Percentiles rank a stretch among this genome's conserved stretches.
These are phyloP conservation scores for Eleutherodactylus coqui DNA, from an alignment of 2,797 vertebrate genomes.

Conservation along the genomic window DNA sequence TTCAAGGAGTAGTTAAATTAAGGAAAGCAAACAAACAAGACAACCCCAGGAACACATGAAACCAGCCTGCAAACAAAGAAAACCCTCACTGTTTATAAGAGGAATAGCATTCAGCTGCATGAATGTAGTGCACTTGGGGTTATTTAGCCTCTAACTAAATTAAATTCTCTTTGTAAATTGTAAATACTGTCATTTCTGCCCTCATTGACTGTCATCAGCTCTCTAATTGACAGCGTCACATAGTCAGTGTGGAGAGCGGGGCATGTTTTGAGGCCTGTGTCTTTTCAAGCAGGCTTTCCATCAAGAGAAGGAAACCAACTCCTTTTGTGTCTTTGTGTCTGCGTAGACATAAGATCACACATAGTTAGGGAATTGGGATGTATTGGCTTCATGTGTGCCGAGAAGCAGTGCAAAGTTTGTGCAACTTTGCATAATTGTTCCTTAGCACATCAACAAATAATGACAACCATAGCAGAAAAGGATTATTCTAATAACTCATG, in stretches of 20 bases:
- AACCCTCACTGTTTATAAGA: neutral
- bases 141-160: conserved; percentile 52
- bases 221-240: conserved; percentile 81
- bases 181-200: conserved; percentile 72
- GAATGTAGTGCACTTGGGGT: conserved; percentile 17
- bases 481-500: neutral
- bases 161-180: conserved; percentile 68
- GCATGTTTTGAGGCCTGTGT: conserved; percentile 76
- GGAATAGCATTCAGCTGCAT: conserved; percentile 15
- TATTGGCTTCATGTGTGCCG: conserved; percentile 68
- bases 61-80: conserved; percentile 43
- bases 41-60: conserved; percentile 7
- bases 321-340: conserved; percentile 80
- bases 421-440: conserved; percentile 36
- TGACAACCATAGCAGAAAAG: conserved; percentile 21
- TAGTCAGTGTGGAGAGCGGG: conserved; percentile 68
- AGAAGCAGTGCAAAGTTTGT: conserved; percentile 49
- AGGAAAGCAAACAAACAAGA: conserved; percentile 19
- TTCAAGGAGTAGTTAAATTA: conserved; percentile 30
- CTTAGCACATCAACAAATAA: conserved; percentile 23
- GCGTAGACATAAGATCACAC: conserved; percentile 77
- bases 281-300: conserved; percentile 73
- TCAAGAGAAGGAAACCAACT: conserved; percentile 72
- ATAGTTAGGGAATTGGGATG: conserved; percentile 70
- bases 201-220: conserved; percentile 70